Conservation (phyloP, 2,113 vertebrate species). For the Lathamus discolor region DNA sequence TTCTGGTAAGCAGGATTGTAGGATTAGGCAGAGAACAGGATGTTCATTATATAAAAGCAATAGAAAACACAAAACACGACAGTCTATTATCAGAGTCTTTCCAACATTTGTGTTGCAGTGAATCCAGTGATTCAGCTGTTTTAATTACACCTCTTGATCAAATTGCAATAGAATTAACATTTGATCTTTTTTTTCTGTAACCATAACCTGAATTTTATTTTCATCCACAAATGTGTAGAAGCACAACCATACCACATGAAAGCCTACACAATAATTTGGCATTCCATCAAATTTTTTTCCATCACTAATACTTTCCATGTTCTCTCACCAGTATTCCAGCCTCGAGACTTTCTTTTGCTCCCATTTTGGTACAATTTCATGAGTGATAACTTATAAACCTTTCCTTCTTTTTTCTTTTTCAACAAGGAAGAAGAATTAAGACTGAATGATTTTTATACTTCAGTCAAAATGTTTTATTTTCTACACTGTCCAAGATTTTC, state of each 20-base stretch:
- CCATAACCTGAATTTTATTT: conserved; percentile 13
- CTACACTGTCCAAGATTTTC: not conserved
- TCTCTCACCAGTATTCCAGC: not conserved
- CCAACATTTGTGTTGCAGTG: not conserved
- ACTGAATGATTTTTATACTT: not conserved
- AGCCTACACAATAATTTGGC: not conserved
- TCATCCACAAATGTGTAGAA: not conserved
- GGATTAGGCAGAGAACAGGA: not conserved
- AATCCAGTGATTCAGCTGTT: not conserved
- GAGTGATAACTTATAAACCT: not conserved
- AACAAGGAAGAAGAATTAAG: not conserved
- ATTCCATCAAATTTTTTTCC: not conserved
- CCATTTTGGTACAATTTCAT: not conserved
- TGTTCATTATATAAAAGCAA: not conserved
- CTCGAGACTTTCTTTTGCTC: not conserved
- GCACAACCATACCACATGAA: conserved; percentile 14
- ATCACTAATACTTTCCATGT: conserved; percentile 14
- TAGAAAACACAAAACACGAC: not conserved
- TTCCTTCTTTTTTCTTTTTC: not conserved
- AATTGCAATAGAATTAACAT: not conserved
- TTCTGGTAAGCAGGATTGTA: conserved; percentile 14
- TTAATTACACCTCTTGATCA: conserved; percentile 21
- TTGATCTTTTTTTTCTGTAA: not conserved
- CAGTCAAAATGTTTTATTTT: not conserved
- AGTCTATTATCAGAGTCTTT: not conserved